Base-by-base conservation (phyloP, 2,113 vertebrate genomes). In the Cyprinodon brontotheroides region DNA sequence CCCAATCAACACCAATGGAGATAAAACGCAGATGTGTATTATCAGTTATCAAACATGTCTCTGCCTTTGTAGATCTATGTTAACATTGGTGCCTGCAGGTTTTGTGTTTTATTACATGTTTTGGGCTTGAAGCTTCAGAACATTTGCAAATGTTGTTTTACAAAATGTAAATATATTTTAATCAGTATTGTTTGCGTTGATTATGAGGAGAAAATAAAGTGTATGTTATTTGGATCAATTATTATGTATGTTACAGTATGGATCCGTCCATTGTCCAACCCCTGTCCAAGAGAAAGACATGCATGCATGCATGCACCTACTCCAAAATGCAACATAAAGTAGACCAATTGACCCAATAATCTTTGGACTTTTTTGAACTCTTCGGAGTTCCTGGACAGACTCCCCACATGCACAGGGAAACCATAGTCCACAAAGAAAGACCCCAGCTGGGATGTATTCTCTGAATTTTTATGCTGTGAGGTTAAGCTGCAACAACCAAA, bases 1-100 rank as follows among this genome's bases (percentile, higher is more conserved):
- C 62, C 63, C 74, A 82, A 80, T 87, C 85, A 91, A 70, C 77
- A 82, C 72, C 74, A 61, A 11, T 7, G 20, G 50, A 65, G 62
- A 83, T 75, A 64, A 76, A 84, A 79, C 13, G 64, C 57, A 38
- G 12, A 61, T 29, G 29, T 84, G 81, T 40, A 68, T 12, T 29
- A 72, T 66, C 43, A 65, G 40, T 38, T 67, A 15, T 73, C 43
- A 45, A 14, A 62, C 59, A 64, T 79, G 13, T 38, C 12, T 64
- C 61, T 69, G 62, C 43, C 9, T 75, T n/a, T 74, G 47, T 70
- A 53, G 64, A 53, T 68, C 59, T 48, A 59, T 68, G 73, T 73
- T 1, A 60, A 78, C 64, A 15, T 60, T 73, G 11, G 36, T 7
- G 2, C 17, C 8, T 38, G 6, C 20, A 64, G 39, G n/a, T 68